A percentile compares a stretch with the other conserved stretches of the same genome.
Conservation (phyloP, 2,797 vertebrate species). For the Mastacembelus armatus region DNA sequence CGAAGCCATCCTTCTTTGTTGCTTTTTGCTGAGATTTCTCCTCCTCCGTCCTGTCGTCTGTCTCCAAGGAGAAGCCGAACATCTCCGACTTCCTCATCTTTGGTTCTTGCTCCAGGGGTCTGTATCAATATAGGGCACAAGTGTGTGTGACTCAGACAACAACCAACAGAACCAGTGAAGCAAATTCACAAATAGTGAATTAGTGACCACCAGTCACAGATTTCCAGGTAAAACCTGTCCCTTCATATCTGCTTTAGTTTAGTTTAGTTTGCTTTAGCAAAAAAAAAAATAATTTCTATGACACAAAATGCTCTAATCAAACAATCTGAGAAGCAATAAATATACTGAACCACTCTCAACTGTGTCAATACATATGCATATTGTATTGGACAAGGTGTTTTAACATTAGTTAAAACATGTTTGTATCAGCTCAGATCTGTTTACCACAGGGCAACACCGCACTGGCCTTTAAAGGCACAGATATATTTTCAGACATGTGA, state of each 20-base stretch:
- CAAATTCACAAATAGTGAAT: background rate
- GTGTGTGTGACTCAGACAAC: background rate
- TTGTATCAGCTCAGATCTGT: conserved; percentile 6
- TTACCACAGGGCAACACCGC: conserved; percentile 21
- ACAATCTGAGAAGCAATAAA: background rate
- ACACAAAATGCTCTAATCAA: background rate
- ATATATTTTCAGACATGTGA: conserved; percentile 75
- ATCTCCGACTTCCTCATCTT: conserved; percentile 86
- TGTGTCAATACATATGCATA: background rate
- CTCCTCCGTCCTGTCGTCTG: conserved; percentile 84
- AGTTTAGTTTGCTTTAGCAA: too few relatives aligned
- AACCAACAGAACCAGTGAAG: background rate
- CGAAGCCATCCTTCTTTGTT: conserved; percentile 57
- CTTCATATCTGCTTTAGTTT: background rate
- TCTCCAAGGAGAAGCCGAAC: conserved; percentile 76
- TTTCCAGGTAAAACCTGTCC: background rate
- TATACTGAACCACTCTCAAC: background rate
- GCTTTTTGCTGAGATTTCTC: conserved; percentile 66
- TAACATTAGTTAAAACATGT: background rate
- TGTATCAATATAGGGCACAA: conserved; percentile 1
- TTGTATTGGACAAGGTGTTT: background rate
- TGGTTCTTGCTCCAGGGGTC: conserved; percentile 5
- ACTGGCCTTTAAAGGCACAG: background rate
- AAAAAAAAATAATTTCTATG: background rate
- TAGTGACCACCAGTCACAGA: background rate